Evolutionary conservation across 2,797 vertebrate species (phyloP), one percentile per base, ranked within the genome.

Genomic region (Oryzias dopingdopingensis): DNA sequence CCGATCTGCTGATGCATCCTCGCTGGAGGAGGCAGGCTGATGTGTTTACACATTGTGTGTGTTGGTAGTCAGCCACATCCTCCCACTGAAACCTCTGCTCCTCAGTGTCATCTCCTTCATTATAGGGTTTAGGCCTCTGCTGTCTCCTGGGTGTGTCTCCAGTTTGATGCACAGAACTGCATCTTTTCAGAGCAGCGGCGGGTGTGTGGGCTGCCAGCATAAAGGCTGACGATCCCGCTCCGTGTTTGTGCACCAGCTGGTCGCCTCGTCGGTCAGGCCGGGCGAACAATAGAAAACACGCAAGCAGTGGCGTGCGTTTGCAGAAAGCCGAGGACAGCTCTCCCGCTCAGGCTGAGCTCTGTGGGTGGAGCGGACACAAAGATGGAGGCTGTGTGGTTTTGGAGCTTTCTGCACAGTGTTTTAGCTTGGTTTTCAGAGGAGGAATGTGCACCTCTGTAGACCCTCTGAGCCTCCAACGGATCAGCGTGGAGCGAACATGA

Each of bases 161-260:
- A 46, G 49, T 23, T 53, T 37, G 32, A 37, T 37, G 32, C 32
- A 13, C 10, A 37, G 32, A 37, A 37, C 32, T 37, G 10, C 32
- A 37, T 37, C 32, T 13, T 37, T 37, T 37, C 32, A 37, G 10
- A 37, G 32, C 10, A 37, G 32, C 26, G 6, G 26, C 7, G 26
- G 26, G 26, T 37, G 32, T 12, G 44, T 46, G 14, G 44, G 43
- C 43, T 60, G 67, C 26, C 78, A 83, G 84, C 90, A 91, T 89
- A 92, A 92, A 92, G 85, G 77, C 73, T 0, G 63, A 59, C 65
- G 78, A 76, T 85, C 72, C 75, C 77, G 78, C 80, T 86, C 80
- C 70, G 65, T 58, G 76, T 83, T 82, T 85, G 80, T 77, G 68
- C 78, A 86, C 83, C 88, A 89, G 90, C 90, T 87, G 88, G 83